Base-by-base conservation (phyloP, 1,140 invertebrate species). In the Eulimnadia texana region DNA sequence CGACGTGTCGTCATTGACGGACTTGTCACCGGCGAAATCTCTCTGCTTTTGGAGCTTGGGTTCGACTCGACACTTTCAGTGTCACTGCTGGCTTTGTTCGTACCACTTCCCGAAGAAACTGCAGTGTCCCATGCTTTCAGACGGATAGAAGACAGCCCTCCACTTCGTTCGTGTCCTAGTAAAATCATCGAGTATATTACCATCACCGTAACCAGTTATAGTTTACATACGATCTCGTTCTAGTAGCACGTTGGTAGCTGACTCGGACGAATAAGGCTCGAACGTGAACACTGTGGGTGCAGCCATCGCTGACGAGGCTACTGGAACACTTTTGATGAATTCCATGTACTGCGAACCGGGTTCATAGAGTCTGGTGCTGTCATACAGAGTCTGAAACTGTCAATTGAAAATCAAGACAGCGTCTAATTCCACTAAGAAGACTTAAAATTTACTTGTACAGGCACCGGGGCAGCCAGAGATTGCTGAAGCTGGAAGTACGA, bases 401-500 rank as follows among this genome's bases (percentile, higher is more conserved):
- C n/a, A n/a, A n/a, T n/a, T n/a, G n/a, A n/a, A n/a, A n/a, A n/a
- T n/a, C n/a, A n/a, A n/a, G n/a, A n/a, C n/a, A n/a, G n/a, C n/a
- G n/a, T n/a, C n/a, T n/a, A n/a, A n/a, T n/a, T n/a, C n/a, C n/a
- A n/a, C n/a, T n/a, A n/a, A n/a, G n/a, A n/a, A n/a, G n/a, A n/a
- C n/a, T n/a, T n/a, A n/a, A n/a, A n/a, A n/a, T n/a, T 64, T 69
- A 77, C 75, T 70, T 76, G 75, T 42, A 76, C 71, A 50, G 79
- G 77, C 49, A 72, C 65, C 25, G 77, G 73, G 20, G 77, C 73
- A 16, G 71, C 69, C 0, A 77, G 68, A 13, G 73, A 74, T 58
- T 80, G 76, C 56, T 78, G 72, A 28, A 79, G 70, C 63, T 79
- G 73, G 68, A 81, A 81, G 65, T 80, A 81, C 6, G 71, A 72